These are phyloP conservation scores for Hyles lineata DNA, from an alignment of 2,888 invertebrate genomes.

Conservation along the genomic window DNA sequence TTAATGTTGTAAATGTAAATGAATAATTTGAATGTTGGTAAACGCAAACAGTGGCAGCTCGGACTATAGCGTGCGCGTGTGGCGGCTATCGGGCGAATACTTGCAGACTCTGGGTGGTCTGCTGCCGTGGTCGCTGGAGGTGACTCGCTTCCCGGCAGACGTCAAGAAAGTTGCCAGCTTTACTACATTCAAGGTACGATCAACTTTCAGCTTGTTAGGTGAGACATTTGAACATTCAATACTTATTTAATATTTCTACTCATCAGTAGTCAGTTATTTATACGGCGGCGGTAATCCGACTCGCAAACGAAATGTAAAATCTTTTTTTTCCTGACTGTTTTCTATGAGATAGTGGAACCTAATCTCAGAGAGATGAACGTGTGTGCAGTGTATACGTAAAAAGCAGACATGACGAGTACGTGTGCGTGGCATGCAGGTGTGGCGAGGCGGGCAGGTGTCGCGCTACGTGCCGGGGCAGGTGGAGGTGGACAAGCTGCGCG, in stretches of 20 bases:
- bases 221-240: too few relatives aligned
- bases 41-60: constrained; percentile 83
- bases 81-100: constrained; percentile 89
- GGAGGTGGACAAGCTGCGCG: constrained; percentile 68
- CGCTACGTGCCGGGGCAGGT: constrained; percentile 79
- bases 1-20: too few relatives aligned
- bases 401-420: not conserved
- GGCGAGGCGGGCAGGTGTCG: constrained; percentile 80
- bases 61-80: constrained; percentile 90
- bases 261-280: too few relatives aligned
- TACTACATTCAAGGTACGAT: constrained; percentile 88
- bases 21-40: too few relatives aligned
- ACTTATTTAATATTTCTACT: too few relatives aligned
- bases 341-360: too few relatives aligned
- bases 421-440: constrained; percentile 57
- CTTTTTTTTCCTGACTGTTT: too few relatives aligned
- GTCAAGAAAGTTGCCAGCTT: constrained; percentile 89
- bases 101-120: constrained; percentile 91
- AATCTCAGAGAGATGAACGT: too few relatives aligned
- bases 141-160: constrained; percentile 89
- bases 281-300: too few relatives aligned
- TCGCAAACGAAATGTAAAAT: too few relatives aligned
- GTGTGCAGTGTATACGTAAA: not conserved
- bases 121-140: constrained; percentile 85
- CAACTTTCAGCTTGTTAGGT: not conserved